Evolutionary conservation across 1,140 invertebrate species (phyloP).

Genomic region (Apis cerana): DNA sequence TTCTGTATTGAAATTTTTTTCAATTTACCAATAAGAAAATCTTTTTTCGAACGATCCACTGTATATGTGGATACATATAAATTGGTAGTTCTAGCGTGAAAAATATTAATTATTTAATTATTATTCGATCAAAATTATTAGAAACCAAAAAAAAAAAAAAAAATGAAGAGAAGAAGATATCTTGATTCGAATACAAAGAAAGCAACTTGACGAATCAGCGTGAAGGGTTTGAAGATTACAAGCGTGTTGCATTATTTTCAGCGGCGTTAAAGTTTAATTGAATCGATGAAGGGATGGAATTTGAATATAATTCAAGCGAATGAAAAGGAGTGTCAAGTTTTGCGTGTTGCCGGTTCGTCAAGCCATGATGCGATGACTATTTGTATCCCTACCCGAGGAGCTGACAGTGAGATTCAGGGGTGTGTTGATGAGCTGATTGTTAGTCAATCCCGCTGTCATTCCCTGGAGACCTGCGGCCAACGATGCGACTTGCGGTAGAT

Average conservation of each 20-base stretch:
- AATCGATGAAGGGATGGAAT: not conserved
- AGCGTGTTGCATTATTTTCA: not conserved
- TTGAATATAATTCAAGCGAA: not conserved
- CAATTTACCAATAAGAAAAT: no score
- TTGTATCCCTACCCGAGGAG: slow-evolving; percentile 82
- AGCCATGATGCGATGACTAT: not conserved
- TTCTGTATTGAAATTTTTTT: no score
- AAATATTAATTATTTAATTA: no score
- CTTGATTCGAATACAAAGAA: no score
- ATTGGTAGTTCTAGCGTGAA: no score
- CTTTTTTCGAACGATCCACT: no score
- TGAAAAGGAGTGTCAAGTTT: not conserved
- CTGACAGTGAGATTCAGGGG: slow-evolving; percentile 91
- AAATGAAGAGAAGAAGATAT: no score
- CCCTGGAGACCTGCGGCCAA: slow-evolving; percentile 87
- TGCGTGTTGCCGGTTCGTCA: not conserved
- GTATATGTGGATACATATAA: no score
- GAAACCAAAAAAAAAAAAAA: no score
- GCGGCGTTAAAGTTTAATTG: not conserved
- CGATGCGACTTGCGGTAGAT: slow-evolving; percentile 85
- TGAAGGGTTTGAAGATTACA: no score
- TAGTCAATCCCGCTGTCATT: slow-evolving; percentile 84
- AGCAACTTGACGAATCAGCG: no score
- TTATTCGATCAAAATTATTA: no score
- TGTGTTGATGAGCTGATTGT: slow-evolving; percentile 87